Base-by-base conservation (phyloP, 2,797 vertebrate genomes). In the Lacerta bilineata region DNA sequence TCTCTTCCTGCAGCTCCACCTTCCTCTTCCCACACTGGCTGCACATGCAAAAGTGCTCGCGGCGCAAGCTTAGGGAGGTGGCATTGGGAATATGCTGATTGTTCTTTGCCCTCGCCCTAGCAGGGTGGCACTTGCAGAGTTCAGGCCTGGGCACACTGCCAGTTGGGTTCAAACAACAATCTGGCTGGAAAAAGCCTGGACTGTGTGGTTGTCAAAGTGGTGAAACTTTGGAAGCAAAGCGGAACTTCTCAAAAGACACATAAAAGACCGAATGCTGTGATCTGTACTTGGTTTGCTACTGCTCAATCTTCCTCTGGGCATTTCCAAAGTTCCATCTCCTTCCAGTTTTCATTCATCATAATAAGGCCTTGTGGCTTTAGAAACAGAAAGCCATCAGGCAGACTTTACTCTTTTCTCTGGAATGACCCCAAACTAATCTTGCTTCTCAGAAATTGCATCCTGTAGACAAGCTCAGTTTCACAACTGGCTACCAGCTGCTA, bases 11-110 rank as follows among this genome's bases (percentile, higher is more conserved):
- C 43, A 71, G 23, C 55, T 82, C 77, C 18, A 43, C 29, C 29
- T 61, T n/a, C 33, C 6, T 18, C 72, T 85, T 85, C 71, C 33
- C 59, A 71, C 78, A 25, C 7, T 29, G 69, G 11, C n/a, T 80
- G 69, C 59, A 80, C 69, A 68, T 85, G 88, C 43, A 46, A 76
- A 55, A 71, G 72, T 69, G 4, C 43, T 89, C 71, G 69, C 3
- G 55, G 79, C 55, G 20, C 71, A 69, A 61, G 27, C 50, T 68
- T 85, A 81, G 88, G 88, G 88, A 89, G 83, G 88, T 75, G 78
- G 61, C 79, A 55, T 76, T 86, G 79, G 36, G 78, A 77, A 76
- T 11, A 8, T n/a, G 41, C 46, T 27, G n/a, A n/a, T 79, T 69
- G 36, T 23, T 69, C 78, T 78, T 61, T 81, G 36, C 46, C 33